These are phyloP conservation scores for Hipparchia sbordonii DNA, from an alignment of 2,888 invertebrate genomes.

Conservation along the genomic window DNA sequence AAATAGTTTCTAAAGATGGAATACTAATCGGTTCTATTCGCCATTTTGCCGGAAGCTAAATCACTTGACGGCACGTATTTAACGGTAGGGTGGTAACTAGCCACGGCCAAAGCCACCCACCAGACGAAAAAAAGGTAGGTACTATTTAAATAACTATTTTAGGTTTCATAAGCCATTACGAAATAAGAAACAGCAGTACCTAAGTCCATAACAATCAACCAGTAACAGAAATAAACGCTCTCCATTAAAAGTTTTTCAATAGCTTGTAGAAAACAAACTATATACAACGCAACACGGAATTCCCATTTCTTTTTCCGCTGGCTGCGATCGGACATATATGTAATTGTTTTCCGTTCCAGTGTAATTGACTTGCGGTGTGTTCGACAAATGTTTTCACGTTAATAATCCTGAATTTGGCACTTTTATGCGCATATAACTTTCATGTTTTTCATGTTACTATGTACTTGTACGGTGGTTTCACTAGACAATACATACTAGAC, in stretches of 20 bases:
- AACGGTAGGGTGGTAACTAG: too few species aligned
- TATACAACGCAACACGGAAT: slow-evolving; percentile 8
- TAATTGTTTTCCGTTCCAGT: slow-evolving; percentile 75
- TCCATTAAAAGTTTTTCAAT: slow-evolving; percentile 31
- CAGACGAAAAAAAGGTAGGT: too few species aligned
- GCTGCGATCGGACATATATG: slow-evolving; percentile 57
- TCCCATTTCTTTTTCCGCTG: slow-evolving; percentile 58
- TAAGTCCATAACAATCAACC: not conserved
- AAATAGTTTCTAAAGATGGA: too few species aligned
- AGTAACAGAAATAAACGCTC: slow-evolving; percentile 4
- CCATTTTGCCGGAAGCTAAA: too few species aligned
- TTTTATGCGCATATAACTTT: slow-evolving; percentile 1
- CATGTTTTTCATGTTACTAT: not conserved
- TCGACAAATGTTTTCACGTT: slow-evolving; percentile 63
- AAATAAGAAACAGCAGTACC: too few species aligned
- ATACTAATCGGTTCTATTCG: too few species aligned
- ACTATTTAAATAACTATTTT: too few species aligned
- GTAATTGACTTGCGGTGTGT: slow-evolving; percentile 75
- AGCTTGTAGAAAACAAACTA: slow-evolving; percentile 29
- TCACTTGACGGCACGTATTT: too few species aligned
- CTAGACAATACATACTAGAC: too few species aligned
- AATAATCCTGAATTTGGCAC: slow-evolving; percentile 20
- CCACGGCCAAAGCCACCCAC: too few species aligned
- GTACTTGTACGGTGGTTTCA: too few species aligned
- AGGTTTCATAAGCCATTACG: too few species aligned